Evolutionary conservation across 2,888 invertebrate genomes (phyloP), one percentile per base, ranked within the genome.

Genomic region (Panzeria rudis): DNA sequence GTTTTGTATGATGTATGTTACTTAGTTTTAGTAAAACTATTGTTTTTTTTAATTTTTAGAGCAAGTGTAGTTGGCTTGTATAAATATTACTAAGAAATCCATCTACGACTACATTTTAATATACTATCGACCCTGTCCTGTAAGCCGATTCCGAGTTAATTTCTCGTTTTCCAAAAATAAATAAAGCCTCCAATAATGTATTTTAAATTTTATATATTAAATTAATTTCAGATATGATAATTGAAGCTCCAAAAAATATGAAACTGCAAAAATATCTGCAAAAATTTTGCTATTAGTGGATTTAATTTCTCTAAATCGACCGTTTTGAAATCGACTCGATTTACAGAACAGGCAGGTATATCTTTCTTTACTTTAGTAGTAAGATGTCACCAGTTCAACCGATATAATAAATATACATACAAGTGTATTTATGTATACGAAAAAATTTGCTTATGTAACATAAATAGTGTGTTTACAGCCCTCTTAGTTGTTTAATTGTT

Each of bases 361-460:
- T n/a, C n/a, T n/a, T n/a, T n/a, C n/a, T 15, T 41, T 69, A 32
- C 17, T 66, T 76, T 56, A 52, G 50, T 15, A 32, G 47, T n/a
- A 44, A 41, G 15, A 29, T 35, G 17, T 41, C 54, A 71, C 41
- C 71, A 79, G 62, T 79, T 71, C 32, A n/a, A 71, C 71, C 71
- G 78, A 71, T 17, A 23, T 64, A 11, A n/a, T 35, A 38, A n/a
- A 41, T 44, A 54, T 41, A 15, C n/a, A n/a, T n/a, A 2, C 9
- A 6, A 41, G 13, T 52, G 29, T 29, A 56, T 29, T 1, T 23
- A 56, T 56, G 8, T 29, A 29, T 54, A 5, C 0, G 23, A 23
- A 35, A 68, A 17, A 35, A 59, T 13, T 66, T 59, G 8, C 20
- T 66, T 32, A 38, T 8, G 35, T 69, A 77, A 50, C 8, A 9